Percentiles rank a stretch among this genome's conserved stretches.
Conservation (phyloP, 2,113 vertebrate species). For the Amazona guildingii region DNA sequence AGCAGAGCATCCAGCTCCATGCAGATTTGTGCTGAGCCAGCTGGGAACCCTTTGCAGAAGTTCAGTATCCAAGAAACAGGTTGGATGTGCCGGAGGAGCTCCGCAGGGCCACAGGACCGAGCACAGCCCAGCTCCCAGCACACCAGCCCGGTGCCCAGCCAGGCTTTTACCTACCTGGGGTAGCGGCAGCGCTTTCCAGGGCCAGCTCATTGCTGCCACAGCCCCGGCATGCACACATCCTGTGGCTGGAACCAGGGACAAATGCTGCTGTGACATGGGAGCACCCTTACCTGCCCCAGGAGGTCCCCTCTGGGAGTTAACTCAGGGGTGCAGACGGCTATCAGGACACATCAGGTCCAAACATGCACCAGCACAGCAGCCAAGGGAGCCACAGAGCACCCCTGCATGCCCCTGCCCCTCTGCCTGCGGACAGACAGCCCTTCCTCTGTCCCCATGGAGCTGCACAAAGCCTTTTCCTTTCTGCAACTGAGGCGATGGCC, state of each 20-base stretch:
- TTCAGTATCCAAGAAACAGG: not conserved
- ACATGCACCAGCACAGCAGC: not conserved
- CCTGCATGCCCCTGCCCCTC: not conserved
- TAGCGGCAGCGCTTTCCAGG: not conserved
- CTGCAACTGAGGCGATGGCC: rapidly evolving
- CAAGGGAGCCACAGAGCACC: not conserved
- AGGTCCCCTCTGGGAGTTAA: not conserved
- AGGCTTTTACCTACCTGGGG: not conserved
- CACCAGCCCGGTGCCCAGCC: no score
- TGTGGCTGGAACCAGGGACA: not conserved
- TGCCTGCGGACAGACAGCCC: not conserved
- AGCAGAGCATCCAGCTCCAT: not conserved
- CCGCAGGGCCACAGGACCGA: not conserved
- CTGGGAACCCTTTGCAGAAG: not conserved
- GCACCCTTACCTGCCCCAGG: not conserved
- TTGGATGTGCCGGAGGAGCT: not conserved
- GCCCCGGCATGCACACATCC: not conserved
- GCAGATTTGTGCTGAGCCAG: not conserved
- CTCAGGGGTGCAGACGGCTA: not conserved
- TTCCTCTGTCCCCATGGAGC: not conserved
- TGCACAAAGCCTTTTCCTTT: not conserved
- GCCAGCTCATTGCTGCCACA: not conserved
- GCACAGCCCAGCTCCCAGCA: not conserved
- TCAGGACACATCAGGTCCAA: not conserved
- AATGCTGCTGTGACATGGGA: rapidly evolving